A percentile compares a stretch with the other conserved stretches of the same genome.
Evolutionary conservation across 92 coral and sea anemone species (phyloP).

Genomic region (Heliopora coerulea): DNA sequence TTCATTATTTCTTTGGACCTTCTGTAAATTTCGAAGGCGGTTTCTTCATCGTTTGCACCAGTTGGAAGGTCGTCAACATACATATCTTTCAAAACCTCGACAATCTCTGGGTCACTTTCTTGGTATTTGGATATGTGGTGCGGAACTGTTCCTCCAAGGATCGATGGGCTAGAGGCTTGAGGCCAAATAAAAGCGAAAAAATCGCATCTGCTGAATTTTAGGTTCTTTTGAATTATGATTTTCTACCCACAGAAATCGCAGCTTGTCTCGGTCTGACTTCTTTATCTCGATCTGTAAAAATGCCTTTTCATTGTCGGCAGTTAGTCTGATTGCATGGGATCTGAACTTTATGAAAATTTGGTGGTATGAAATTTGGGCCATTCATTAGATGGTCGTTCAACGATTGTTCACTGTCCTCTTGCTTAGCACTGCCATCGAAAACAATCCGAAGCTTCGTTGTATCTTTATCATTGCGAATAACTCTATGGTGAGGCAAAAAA

Average conservation of each 20-base stretch:
- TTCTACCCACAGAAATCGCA: constrained; percentile 13
- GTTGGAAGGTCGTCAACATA: not conserved
- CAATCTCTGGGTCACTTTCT: not conserved
- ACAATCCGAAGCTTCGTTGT: constrained; percentile 56
- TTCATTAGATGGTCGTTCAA: constrained; percentile 54
- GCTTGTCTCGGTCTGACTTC: not conserved
- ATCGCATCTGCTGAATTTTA: not conserved
- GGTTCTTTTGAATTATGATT: not conserved
- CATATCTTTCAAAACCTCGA: not conserved
- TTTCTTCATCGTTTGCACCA: constrained; percentile 24
- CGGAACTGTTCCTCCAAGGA: constrained; percentile 4
- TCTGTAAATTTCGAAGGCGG: constrained; percentile 44
- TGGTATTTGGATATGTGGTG: not conserved
- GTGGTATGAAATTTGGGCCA: constrained; percentile 55
- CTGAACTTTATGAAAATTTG: constrained; percentile 39
- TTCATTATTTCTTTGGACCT: constrained; percentile 47
- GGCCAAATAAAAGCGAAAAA: constrained; percentile 16
- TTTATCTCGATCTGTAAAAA: constrained; percentile 6
- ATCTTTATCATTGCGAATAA: constrained; percentile 27
- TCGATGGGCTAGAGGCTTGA: constrained; percentile 15
- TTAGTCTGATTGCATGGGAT: not conserved
- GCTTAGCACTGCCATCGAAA: constrained; percentile 53
- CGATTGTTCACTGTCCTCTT: constrained; percentile 12
- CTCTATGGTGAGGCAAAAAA: not conserved
- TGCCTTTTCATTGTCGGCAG: constrained; percentile 23